These are phyloP conservation scores for Salvelinus sp. DNA, from an alignment of 2,113 vertebrate genomes.

Conservation along the genomic window DNA sequence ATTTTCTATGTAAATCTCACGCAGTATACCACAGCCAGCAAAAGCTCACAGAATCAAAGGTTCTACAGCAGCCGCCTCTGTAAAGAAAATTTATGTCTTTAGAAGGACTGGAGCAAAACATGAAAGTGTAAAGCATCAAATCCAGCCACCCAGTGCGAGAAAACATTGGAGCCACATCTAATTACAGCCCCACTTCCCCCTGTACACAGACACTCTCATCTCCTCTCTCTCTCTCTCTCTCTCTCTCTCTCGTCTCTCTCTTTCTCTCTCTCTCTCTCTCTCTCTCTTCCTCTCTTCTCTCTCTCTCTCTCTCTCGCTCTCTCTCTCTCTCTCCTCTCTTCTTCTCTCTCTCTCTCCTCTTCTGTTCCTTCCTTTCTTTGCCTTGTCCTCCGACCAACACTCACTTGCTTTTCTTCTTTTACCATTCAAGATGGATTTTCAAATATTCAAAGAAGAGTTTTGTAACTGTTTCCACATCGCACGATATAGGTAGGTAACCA, in stretches of 20 bases:
- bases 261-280: too few species aligned
- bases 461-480: background rate
- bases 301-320: too few species aligned
- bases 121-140: constrained; percentile 1
- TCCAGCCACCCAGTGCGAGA: background rate
- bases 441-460: constrained; percentile 21
- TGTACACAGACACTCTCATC: background rate
- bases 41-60: constrained; percentile 5
- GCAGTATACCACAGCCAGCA: background rate
- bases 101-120: constrained; percentile 31
- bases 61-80: background rate
- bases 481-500: background rate
- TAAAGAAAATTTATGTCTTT: constrained; percentile 16
- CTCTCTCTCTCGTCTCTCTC: background rate
- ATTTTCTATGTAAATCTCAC: constrained; percentile 61
- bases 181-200: background rate
- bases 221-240: too few species aligned
- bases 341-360: background rate
- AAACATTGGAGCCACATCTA: constrained; percentile 8
- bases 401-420: constrained; percentile 11
- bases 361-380: background rate
- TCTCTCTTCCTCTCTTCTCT: background rate
- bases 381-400: background rate
- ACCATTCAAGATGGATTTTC: constrained; percentile 14
- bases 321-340: background rate